Evolutionary conservation across 2,113 vertebrate genomes (phyloP), one percentile per base, ranked within the genome.

Genomic region (Microcebus griseorufus): DNA sequence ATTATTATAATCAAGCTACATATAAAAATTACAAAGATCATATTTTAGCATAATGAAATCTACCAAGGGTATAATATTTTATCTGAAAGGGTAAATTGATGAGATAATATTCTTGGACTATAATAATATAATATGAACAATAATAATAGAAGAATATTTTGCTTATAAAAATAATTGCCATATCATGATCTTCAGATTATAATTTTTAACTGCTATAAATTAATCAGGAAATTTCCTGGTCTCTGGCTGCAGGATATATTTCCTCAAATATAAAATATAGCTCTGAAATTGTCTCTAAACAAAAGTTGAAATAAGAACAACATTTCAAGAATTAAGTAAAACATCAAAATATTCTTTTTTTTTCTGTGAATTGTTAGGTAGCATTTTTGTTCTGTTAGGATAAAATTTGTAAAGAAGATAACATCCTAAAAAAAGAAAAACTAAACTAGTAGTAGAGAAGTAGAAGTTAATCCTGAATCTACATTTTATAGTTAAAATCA

Each of bases 361-460:
- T 39, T 58, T 53, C 0, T 23, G 1, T 22, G 9, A 91, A 48
- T 55, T 95, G 1, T 83, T 67, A 90, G 29, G 14, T 53, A 88
- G 65, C 16, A 12, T 69, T 64, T 97, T 85, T 79, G 51, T 48
- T 88, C 76, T 3, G 18, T 92, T 95, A 89, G 60, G 67, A 75
- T 94, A 97, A 70, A 1, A 67, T 53, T 89, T 97, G 37, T 37
- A 95, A 94, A 94, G 51, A 73, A 93, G 17, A 45, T 64, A 75
- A 70, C 37, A 93, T 5, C 73, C 29, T 23, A 78, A 98, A 97
- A 81, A 96, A 42, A 78, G 98, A 97, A 27, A 81, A 96, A 45
- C 39, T 91, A 96, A 97, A 95, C 65, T 60, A 92, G 17, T 53
- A 96, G 0, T 4, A 17, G 72, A 58, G 39, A 48, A 92, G 1